A percentile compares a stretch with the other conserved stretches of the same genome.
Evolutionary conservation across 2,113 vertebrate species (phyloP).

Genomic region (Cygnus atratus): DNA sequence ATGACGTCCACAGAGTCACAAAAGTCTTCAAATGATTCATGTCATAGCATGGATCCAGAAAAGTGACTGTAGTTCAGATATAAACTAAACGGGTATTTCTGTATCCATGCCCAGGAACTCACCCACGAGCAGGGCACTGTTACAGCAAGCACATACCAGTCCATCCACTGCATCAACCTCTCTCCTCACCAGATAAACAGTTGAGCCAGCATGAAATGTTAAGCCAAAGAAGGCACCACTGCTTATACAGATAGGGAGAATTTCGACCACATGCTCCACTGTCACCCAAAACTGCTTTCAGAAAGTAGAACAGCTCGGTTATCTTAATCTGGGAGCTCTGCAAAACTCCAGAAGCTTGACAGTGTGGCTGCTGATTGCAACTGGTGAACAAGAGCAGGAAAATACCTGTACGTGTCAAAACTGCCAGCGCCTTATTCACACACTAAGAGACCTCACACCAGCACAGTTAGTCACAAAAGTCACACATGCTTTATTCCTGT

Average conservation of each 20-base stretch:
- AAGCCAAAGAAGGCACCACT: neutral
- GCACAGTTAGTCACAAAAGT: neutral
- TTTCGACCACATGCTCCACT: neutral
- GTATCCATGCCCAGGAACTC: neutral
- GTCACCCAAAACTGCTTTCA: neutral
- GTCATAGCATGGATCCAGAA: neutral
- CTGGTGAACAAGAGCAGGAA: neutral
- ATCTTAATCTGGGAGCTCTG: neutral
- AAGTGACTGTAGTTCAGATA: neutral
- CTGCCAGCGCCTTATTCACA: neutral
- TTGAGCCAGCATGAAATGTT: accelerated
- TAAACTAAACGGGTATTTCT: neutral
- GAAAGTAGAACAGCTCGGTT: neutral
- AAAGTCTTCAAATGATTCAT: constrained; percentile 1
- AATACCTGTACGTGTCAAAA: neutral
- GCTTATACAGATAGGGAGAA: neutral
- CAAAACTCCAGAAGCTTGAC: neutral
- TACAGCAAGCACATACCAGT: neutral
- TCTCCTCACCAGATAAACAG: neutral
- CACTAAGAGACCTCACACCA: neutral
- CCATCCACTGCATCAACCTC: neutral
- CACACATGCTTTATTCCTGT: neutral
- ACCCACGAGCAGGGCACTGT: accelerated
- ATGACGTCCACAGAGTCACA: neutral
- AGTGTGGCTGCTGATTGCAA: neutral